Evolutionary conservation across 2,888 invertebrate genomes (phyloP).

Genomic region (Hypomecis punctinalis): DNA sequence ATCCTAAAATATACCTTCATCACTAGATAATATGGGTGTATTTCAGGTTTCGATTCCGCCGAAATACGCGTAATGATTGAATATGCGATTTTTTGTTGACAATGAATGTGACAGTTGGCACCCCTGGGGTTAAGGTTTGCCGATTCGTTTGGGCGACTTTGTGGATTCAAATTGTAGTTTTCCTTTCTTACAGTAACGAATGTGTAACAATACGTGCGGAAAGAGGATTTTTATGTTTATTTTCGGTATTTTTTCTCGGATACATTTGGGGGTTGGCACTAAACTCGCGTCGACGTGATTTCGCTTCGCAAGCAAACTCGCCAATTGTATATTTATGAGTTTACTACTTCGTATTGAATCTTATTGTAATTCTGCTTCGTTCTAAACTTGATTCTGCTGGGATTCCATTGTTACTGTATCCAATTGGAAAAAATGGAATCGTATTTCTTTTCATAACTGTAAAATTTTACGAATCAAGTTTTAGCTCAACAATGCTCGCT

Average conservation of each 20-base stretch:
- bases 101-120: slow-evolving; percentile 63
- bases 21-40: slow-evolving; percentile 26
- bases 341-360: slow-evolving; percentile 65
- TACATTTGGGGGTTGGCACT: slow-evolving; percentile 65
- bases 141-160: slow-evolving; percentile 80
- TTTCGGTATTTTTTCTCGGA: slow-evolving; percentile 66
- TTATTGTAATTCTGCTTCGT: slow-evolving; percentile 46
- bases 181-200: slow-evolving; percentile 74
- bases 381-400: slow-evolving; percentile 37
- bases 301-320: slow-evolving; percentile 70
- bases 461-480: slow-evolving; percentile 19
- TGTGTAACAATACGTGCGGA: slow-evolving; percentile 80
- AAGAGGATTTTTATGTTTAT: slow-evolving; percentile 61
- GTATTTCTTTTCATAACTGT: slow-evolving; percentile 25
- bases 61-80: slow-evolving; percentile 53
- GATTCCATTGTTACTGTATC: slow-evolving; percentile 34
- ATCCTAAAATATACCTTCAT: not conserved
- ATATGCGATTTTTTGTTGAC: slow-evolving; percentile 59
- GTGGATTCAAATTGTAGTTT: slow-evolving; percentile 79
- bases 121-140: slow-evolving; percentile 70
- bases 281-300: slow-evolving; percentile 72
- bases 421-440: slow-evolving; percentile 29
- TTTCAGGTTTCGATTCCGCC: slow-evolving; percentile 31
- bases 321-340: slow-evolving; percentile 84
- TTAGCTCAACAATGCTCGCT: slow-evolving; percentile 12